Conservation (phyloP, 1,140 invertebrate genomes). For the Trissolcus basalis region DNA sequence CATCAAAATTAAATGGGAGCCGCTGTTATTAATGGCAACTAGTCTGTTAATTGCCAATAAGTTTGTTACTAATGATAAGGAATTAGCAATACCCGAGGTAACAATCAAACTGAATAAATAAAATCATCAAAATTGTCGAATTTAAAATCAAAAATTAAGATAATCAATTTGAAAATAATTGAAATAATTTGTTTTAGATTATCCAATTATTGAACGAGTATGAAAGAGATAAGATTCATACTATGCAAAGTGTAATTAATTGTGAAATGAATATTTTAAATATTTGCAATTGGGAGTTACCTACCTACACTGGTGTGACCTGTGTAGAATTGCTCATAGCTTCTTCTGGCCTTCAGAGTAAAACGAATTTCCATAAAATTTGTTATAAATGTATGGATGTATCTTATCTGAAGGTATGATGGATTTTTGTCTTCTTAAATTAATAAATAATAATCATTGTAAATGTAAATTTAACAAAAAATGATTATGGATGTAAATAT, state of each 20-base stretch:
- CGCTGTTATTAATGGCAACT: too few relatives aligned
- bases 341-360: constrained; percentile 52
- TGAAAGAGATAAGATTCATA: constrained; percentile 59
- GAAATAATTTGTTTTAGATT: constrained; percentile 60
- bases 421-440: constrained; percentile 1
- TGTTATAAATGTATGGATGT: constrained; percentile 61
- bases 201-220: constrained; percentile 33
- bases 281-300: constrained; percentile 61
- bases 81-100: too few relatives aligned
- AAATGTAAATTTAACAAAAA: not conserved
- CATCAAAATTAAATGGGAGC: too few relatives aligned
- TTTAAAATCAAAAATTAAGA: not conserved
- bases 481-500: not conserved
- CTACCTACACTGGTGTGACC: constrained; percentile 59
- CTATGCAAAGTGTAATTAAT: constrained; percentile 35
- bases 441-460: constrained; percentile 2
- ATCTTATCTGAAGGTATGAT: constrained; percentile 63
- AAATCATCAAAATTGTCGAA: too few relatives aligned
- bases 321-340: constrained; percentile 64
- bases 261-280: constrained; percentile 65
- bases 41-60: too few relatives aligned
- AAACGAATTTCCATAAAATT: constrained; percentile 37
- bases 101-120: too few relatives aligned
- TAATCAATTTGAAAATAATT: not conserved
- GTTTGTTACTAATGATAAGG: too few relatives aligned